These are phyloP conservation scores for Leiothrix lutea DNA, from an alignment of 2,113 vertebrate genomes.

Conservation along the genomic window DNA sequence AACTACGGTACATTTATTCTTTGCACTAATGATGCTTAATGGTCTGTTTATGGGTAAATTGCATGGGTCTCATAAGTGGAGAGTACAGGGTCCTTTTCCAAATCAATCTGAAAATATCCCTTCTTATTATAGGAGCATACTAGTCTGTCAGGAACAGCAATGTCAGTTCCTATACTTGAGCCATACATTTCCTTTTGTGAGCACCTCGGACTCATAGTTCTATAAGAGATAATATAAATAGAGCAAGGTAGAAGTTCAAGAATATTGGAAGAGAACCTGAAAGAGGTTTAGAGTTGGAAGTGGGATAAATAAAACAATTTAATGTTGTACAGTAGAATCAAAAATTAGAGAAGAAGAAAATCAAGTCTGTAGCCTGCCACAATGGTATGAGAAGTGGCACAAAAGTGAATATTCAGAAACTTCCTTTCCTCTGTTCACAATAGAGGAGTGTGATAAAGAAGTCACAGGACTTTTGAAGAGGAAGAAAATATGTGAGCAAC, in stretches of 20 bases:
- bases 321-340: neutral
- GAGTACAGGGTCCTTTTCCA: conserved; percentile 67
- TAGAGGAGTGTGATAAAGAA: neutral
- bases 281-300: neutral
- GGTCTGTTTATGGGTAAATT: conserved; percentile 74
- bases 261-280: neutral
- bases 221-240: neutral
- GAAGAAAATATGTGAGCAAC: neutral
- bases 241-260: neutral
- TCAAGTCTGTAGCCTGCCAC: neutral
- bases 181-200: neutral
- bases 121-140: conserved; percentile 9
- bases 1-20: conserved; percentile 70
- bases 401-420: neutral
- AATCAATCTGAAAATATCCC: conserved; percentile 38
- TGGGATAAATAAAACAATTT: neutral
- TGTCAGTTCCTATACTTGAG: conserved; percentile 14
- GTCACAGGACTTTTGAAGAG: neutral
- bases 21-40: conserved; percentile 69
- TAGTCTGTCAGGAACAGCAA: conserved; percentile 45
- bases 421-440: neutral
- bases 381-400: neutral
- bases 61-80: conserved; percentile 71
- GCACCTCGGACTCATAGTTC: neutral
- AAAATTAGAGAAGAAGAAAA: neutral